Conservation (phyloP, 2,888 invertebrate genomes). For the Hanleya hanleyi region DNA sequence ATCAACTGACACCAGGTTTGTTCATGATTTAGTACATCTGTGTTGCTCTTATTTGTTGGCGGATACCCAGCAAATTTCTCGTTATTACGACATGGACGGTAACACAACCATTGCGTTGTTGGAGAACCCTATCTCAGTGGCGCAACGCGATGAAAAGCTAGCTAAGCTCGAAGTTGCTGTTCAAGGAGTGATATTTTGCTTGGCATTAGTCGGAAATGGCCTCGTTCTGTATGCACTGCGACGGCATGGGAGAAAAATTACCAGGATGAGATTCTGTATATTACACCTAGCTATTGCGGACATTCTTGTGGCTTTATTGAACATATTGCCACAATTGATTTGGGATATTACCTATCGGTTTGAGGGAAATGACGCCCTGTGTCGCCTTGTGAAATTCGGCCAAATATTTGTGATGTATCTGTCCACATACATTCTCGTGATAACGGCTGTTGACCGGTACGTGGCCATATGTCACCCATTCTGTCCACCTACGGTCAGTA, state of each 20-base stretch:
- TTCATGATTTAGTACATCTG: too few species aligned
- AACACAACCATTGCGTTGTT: too few species aligned
- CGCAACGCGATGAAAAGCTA: background rate
- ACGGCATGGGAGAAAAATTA: conserved; percentile 75
- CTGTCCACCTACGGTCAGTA: conserved; percentile 75
- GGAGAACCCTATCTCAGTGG: too few species aligned
- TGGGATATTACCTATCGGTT: conserved; percentile 47
- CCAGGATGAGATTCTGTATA: conserved; percentile 81
- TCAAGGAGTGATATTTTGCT: conserved; percentile 36
- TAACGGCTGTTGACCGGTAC: conserved; percentile 67
- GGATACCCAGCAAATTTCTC: too few species aligned
- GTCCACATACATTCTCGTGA: conserved; percentile 53
- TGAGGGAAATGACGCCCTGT: conserved; percentile 55
- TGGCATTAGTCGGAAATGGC: conserved; percentile 44
- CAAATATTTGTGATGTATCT: conserved; percentile 73
- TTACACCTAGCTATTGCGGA: conserved; percentile 81
- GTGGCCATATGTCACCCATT: conserved; percentile 76
- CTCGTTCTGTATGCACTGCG: conserved; percentile 41
- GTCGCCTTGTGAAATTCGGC: conserved; percentile 77
- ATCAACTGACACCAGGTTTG: too few species aligned
- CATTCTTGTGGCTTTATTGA: conserved; percentile 80
- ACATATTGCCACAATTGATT: conserved; percentile 76
- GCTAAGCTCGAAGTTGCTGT: conserved; percentile 35
- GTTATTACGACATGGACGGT: too few species aligned
- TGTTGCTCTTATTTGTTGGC: too few species aligned